Evolutionary conservation across 2,888 invertebrate genomes (phyloP).

Genomic region (Caenorhabditis auriculariae): DNA sequence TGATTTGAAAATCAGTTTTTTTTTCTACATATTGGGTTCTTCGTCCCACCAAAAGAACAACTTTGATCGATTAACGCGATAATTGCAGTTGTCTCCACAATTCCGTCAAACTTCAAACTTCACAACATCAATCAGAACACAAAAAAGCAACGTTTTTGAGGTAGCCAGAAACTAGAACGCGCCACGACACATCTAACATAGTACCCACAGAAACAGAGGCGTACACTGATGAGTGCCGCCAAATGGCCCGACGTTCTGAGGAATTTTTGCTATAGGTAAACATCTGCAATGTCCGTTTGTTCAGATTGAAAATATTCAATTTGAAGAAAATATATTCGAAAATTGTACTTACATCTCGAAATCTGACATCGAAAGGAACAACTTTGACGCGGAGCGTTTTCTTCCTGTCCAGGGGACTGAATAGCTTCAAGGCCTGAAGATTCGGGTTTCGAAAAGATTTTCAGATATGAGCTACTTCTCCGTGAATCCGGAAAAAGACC

Average conservation of each 20-base stretch:
- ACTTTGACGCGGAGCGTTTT: slow-evolving; percentile 38
- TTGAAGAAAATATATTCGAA: background rate
- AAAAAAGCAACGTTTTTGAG: too few species aligned
- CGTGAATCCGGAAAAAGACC: slow-evolving; percentile 47
- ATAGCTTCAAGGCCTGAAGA: slow-evolving; percentile 39
- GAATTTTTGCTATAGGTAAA: slow-evolving; percentile 29
- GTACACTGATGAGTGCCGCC: slow-evolving; percentile 30
- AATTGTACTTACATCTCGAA: slow-evolving; percentile 30
- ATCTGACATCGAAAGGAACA: slow-evolving; percentile 48
- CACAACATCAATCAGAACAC: too few species aligned
- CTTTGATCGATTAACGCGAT: too few species aligned
- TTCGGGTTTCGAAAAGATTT: background rate
- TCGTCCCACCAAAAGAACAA: too few species aligned
- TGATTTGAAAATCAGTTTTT: too few species aligned
- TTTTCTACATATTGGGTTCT: too few species aligned
- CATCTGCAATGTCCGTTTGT: slow-evolving; percentile 11
- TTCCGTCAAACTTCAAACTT: too few species aligned
- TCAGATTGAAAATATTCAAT: background rate
- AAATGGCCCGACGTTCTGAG: slow-evolving; percentile 22
- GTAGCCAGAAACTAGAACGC: too few species aligned
- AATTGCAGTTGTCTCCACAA: too few species aligned
- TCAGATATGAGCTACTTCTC: slow-evolving; percentile 12
- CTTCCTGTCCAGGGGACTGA: slow-evolving; percentile 18
- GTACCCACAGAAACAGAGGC: slow-evolving; percentile 24
- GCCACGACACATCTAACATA: background rate